Evolutionary conservation across 2,797 vertebrate genomes (phyloP), one percentile per base, ranked within the genome.

Genomic region (Sebastes vulpes): DNA sequence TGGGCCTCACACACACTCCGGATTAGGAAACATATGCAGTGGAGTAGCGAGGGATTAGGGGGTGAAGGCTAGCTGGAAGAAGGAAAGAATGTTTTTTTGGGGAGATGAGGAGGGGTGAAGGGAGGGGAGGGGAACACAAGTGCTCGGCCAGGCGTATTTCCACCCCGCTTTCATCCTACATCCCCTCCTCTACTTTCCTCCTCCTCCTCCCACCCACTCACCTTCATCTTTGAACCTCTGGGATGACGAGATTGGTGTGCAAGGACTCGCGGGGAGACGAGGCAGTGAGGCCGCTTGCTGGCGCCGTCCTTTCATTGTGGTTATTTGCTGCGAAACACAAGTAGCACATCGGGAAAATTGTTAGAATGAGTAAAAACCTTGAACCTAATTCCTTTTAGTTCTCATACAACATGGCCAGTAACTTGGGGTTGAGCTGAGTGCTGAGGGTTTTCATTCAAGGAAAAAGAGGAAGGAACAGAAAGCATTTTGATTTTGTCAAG

Each of bases 21-120:
- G 95, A 96, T 96, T 96, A 96, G 91, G 92, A 93, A 95, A 95
- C 93, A 91, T 94, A 94, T 94, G 95, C 92, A 90, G 91, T 81
- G 84, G 89, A 94, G 93, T 92, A 92, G 92, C 48, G 79, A 93
- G 84, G 94, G 95, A 96, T 96, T 95, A 94, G 88, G 83, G 79
- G 89, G 83, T 80, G 89, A 92, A 93, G 50, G 78, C 91, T 87
- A 83, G 87, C 89, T 90, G 90, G 81, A 87, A 91, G 89, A 88
- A 87, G 86, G 87, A 88, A 81, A 86, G 91, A 93, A 86, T 93
- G 90, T 92, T 93, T 94, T 64, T 67, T 93, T 79, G 83, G 93
- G 87, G 86, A 84, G 80, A 78, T 84, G 85, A 75, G 74, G 88
- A 83, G 79, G 78, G 68, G 72, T 35, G 82, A 69, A 32, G 80